Conservation (phyloP, 1,140 invertebrate species). For the Drosophila guanche region DNA sequence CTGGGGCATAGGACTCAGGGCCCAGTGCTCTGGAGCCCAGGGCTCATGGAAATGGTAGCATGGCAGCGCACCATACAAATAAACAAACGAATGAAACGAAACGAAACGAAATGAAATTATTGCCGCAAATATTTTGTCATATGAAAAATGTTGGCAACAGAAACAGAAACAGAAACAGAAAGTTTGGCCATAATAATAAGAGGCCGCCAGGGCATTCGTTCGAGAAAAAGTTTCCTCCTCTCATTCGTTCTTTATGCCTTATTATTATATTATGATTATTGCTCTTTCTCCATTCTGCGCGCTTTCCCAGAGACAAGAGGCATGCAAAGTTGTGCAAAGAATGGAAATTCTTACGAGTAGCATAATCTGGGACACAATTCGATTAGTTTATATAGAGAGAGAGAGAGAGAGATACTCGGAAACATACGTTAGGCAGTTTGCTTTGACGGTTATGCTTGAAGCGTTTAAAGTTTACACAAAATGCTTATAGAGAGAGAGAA, state of each 20-base stretch:
- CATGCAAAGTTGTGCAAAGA: slow-evolving; percentile 68
- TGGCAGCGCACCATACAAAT: slow-evolving; percentile 14
- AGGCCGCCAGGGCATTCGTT: slow-evolving; percentile 36
- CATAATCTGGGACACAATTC: slow-evolving; percentile 43
- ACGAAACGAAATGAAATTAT: slow-evolving; percentile 58
- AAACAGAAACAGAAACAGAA: slow-evolving; percentile 55
- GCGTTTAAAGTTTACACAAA: slow-evolving; percentile 39
- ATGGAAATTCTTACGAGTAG: slow-evolving; percentile 36
- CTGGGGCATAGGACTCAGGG: not conserved
- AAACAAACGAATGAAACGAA: slow-evolving; percentile 23
- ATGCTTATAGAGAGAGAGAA: slow-evolving; percentile 15
- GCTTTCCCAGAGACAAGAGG: slow-evolving; percentile 35
- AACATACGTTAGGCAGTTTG: slow-evolving; percentile 28
- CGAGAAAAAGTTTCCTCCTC: slow-evolving; percentile 36
- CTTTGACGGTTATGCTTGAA: slow-evolving; percentile 56
- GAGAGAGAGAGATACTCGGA: slow-evolving; percentile 1
- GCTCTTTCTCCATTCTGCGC: not conserved
- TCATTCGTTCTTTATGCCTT: slow-evolving; percentile 26
- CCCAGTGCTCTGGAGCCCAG: not conserved
- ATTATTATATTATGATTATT: slow-evolving; percentile 14
- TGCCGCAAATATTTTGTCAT: slow-evolving; percentile 71
- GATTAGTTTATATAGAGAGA: slow-evolving; percentile 62
- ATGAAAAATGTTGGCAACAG: slow-evolving; percentile 60
- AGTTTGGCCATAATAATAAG: slow-evolving; percentile 57
- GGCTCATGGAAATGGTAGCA: slow-evolving; percentile 16